Evolutionary conservation across 2,113 vertebrate genomes (phyloP).

Genomic region (Malaclemys terrapin): DNA sequence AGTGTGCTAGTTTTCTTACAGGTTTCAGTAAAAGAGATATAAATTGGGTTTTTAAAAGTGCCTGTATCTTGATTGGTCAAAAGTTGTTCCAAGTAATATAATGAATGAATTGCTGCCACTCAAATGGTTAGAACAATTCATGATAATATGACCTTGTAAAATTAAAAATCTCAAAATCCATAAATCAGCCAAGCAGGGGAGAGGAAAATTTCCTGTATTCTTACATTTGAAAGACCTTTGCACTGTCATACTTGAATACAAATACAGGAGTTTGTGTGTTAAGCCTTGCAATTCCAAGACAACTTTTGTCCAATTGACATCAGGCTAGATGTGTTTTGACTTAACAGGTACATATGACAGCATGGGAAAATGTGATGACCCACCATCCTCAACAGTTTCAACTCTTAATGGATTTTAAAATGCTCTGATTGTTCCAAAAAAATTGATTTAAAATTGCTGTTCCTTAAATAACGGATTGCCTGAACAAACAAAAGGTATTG

Average conservation of each 20-base stretch:
- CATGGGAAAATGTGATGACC: not conserved
- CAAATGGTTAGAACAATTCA: not conserved
- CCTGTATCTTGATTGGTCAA: not conserved
- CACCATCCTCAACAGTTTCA: not conserved
- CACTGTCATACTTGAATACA: not conserved
- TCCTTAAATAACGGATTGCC: not conserved
- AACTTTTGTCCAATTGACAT: not conserved
- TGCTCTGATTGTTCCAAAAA: not conserved
- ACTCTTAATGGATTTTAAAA: not conserved
- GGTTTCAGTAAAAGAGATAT: not conserved
- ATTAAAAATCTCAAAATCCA: not conserved
- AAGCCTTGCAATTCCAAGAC: not conserved
- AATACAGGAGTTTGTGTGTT: not conserved
- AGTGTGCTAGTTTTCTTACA: fast-evolving
- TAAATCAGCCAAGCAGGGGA: not conserved
- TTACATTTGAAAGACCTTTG: not conserved
- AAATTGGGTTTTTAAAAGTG: not conserved
- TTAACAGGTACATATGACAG: not conserved
- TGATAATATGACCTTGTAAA: not conserved
- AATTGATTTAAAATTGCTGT: not conserved
- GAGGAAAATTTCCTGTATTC: not conserved
- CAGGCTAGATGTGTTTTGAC: not conserved
- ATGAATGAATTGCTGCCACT: not conserved
- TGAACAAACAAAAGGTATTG: not conserved
- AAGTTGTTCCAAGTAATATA: not conserved